Conservation (phyloP, 2,113 vertebrate genomes). For the Stictonetta naevosa region DNA sequence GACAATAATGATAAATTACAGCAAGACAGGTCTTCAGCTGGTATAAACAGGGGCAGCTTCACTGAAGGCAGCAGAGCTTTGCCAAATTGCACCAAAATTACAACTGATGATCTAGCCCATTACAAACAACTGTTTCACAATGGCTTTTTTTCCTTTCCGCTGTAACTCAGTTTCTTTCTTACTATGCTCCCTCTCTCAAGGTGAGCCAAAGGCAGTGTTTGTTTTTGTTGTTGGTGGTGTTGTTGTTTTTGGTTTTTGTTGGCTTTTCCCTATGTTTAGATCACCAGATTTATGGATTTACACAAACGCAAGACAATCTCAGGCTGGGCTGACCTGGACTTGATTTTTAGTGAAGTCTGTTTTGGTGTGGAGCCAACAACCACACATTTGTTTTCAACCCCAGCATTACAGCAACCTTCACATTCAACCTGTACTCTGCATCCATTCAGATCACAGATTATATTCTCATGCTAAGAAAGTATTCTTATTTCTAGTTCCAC, state of each 20-base stretch:
- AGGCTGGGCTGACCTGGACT: background rate
- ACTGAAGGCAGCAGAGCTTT: background rate
- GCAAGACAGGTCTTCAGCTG: background rate
- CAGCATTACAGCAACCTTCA: background rate
- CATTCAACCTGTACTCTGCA: background rate
- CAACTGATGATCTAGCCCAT: background rate
- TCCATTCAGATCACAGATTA: background rate
- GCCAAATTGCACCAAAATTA: background rate
- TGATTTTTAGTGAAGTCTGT: background rate
- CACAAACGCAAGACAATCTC: background rate
- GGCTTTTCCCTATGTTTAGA: background rate
- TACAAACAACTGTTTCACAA: background rate
- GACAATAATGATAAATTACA: background rate
- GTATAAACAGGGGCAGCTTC: background rate
- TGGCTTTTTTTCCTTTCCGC: background rate
- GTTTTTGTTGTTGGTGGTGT: no score
- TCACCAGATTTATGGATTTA: background rate
- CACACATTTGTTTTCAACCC: background rate
- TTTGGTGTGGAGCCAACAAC: background rate
- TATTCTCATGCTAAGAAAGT: background rate
- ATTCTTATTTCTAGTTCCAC: background rate
- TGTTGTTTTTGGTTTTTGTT: no score
- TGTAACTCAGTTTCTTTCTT: background rate
- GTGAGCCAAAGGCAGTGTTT: background rate
- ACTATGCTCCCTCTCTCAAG: background rate